Base-by-base conservation (phyloP, 2,888 invertebrate species). In the Drosophila tripunctata region DNA sequence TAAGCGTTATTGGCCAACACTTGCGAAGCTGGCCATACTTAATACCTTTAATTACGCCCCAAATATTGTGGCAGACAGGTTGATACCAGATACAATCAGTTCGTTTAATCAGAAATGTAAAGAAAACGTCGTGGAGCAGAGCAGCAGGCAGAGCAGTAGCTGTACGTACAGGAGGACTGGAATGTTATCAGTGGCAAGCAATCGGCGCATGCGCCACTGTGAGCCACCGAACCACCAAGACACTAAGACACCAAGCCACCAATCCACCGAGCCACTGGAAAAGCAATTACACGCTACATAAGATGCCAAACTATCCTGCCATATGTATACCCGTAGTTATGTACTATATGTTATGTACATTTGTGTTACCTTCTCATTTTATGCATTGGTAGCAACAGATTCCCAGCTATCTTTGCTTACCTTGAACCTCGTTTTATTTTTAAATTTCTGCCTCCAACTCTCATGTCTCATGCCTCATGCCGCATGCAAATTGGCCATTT, bases 1-100 rank as follows among this genome's bases (percentile, higher is more conserved):
- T 12, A 40, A 50, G 47, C 66, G 56, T 60, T 57, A 67, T 62
- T 47, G 51, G 47, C 33, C 65, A 58, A 67, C 74, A 73, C 63
- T 54, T 51, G 44, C 54, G 21, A 27, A 15, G n/a, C n/a, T 17
- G 22, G 56, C 67, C 74, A 58, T 74, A 65, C 70, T 76, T 69
- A 78, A 84, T 78, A 81, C 85, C 79, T 85, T 87, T 87, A 83
- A 83, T 87, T 87, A 83, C 82, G 87, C 76, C 85, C 79, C 87
- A 58, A 87, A 81, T 67, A 70, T 78, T 62, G 72, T 43, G 52
- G 66, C 24, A 50, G 35, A 35, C 57, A 48, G 47, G 50, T 14
- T 47, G 66, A 74, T 67, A 78, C 45, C 45, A 66, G 87, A 87
- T 87, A 64, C 66, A 56, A 73, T 81, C 87, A 10, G 14, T 8